phyloP scores from a whole-genome alignment of 1,140 invertebrate genomes.

The Bombus ignitus region DNA sequence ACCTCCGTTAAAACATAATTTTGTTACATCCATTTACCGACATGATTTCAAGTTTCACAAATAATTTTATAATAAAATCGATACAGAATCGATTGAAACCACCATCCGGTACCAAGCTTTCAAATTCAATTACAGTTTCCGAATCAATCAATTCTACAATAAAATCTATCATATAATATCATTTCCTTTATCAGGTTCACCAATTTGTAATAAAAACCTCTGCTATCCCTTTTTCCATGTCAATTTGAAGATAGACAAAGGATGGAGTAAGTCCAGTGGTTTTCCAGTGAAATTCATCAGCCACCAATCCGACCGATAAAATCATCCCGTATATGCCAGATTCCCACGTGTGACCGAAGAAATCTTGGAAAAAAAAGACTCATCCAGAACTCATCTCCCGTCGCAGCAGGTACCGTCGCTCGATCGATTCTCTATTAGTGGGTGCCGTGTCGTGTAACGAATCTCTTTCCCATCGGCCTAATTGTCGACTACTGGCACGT shows the following conservation, averaged over 20 bases:
- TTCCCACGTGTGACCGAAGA: neutral
- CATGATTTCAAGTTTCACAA: too few relatives aligned
- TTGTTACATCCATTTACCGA: too few relatives aligned
- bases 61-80: too few relatives aligned
- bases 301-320: neutral
- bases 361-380: neutral
- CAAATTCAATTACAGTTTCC: neutral
- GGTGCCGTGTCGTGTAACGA: constrained; percentile 45
- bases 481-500: constrained; percentile 64
- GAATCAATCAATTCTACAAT: neutral
- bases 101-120: too few relatives aligned
- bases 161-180: neutral
- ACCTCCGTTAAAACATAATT: too few relatives aligned
- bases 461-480: constrained; percentile 70
- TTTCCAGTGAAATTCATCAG: neutral
- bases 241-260: neutral
- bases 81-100: too few relatives aligned
- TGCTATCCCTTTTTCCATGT: too few relatives aligned
- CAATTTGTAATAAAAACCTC: neutral
- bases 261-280: neutral
- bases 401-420: neutral
- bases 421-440: constrained; percentile 34
- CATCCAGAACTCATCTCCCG: too few relatives aligned
- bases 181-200: neutral
- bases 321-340: neutral